These are phyloP conservation scores for Synaphobranchus kaupii DNA, from an alignment of 2,797 vertebrate species.

Conservation along the genomic window DNA sequence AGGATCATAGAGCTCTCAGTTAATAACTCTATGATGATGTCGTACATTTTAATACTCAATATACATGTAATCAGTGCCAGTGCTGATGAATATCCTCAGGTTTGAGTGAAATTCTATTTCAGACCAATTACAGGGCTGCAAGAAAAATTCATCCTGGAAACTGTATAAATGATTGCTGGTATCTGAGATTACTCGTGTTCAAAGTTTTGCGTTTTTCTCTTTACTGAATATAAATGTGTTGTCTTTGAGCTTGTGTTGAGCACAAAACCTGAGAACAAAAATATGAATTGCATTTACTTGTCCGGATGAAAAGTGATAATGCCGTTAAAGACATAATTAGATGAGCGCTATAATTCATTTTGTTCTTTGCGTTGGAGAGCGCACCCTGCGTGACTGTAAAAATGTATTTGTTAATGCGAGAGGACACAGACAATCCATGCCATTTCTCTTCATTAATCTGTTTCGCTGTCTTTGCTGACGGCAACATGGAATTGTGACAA, in stretches of 20 bases:
- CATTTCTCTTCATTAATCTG: constrained; percentile 71
- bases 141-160: constrained; percentile 15
- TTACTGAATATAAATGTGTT: constrained; percentile 46
- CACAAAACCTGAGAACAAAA: neutral
- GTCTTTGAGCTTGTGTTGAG: neutral
- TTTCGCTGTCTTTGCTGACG: constrained; percentile 47
- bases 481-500: constrained; percentile 15
- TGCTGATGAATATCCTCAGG: neutral
- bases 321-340: constrained; percentile 70
- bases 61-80: neutral
- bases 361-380: constrained; percentile 57
- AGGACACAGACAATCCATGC: constrained; percentile 54
- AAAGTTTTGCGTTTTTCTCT: neutral
- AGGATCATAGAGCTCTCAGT: neutral
- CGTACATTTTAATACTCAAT: neutral
- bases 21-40: neutral
- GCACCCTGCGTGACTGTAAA: constrained; percentile 22
- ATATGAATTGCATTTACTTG: constrained; percentile 49
- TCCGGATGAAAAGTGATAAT: constrained; percentile 53
- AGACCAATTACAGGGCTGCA: neutral
- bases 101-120: constrained; percentile 1
- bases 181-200: neutral
- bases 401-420: constrained; percentile 55
- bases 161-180: constrained; percentile 2
- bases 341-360: constrained; percentile 70